These are phyloP conservation scores for Falco punctatus DNA, from an alignment of 2,113 vertebrate species.

Conservation along the genomic window DNA sequence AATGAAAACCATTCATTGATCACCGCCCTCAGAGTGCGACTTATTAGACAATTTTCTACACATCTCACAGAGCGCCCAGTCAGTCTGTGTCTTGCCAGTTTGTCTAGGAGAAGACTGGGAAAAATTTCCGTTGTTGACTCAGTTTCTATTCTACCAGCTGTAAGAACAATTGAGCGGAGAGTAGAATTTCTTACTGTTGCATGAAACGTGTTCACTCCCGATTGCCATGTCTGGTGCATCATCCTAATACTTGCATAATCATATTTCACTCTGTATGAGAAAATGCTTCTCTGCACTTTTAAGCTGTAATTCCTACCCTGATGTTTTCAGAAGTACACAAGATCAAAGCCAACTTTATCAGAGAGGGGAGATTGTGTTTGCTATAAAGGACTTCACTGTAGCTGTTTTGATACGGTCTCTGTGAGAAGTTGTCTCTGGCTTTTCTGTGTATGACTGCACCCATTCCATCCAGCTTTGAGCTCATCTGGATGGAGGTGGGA, in stretches of 20 bases:
- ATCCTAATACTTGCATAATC: not conserved
- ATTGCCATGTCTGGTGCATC: not conserved
- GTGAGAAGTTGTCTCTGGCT: not conserved
- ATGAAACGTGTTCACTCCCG: not conserved
- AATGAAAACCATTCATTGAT: not conserved
- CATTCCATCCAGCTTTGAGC: not conserved
- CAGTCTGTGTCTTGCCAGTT: not conserved
- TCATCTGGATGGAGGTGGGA: rapidly evolving
- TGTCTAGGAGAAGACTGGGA: not conserved
- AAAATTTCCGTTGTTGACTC: not conserved
- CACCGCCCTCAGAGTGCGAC: not conserved
- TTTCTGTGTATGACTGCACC: not conserved
- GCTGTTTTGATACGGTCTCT: not conserved
- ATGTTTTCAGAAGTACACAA: not conserved
- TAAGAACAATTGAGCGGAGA: not conserved
- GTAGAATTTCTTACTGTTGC: not conserved
- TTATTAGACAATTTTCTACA: not conserved
- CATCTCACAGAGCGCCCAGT: not conserved
- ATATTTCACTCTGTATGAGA: not conserved
- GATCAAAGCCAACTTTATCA: not conserved
- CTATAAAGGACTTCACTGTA: not conserved
- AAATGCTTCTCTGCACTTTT: not conserved
- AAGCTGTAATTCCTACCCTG: not conserved
- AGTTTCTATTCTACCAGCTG: not conserved
- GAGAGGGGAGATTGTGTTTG: not conserved